phyloP scores from a whole-genome alignment of 1,140 invertebrate species.

The Melipona quadrifasciata region DNA sequence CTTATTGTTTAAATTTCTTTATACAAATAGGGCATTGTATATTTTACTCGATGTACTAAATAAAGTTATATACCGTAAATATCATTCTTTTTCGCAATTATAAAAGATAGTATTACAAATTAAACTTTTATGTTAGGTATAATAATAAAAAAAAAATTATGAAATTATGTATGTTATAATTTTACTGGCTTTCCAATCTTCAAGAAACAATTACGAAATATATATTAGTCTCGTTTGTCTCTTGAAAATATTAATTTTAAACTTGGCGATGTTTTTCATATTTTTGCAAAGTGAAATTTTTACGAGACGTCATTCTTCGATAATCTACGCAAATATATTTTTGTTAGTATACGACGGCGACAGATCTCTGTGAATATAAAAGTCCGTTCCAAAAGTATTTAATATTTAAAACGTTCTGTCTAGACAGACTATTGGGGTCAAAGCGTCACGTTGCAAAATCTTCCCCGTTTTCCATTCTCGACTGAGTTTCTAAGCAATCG shows the following conservation, averaged over 20 bases:
- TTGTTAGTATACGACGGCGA: background rate
- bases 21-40: background rate
- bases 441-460: slow-evolving; percentile 32
- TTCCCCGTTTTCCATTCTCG: slow-evolving; percentile 19
- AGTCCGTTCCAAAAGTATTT: background rate
- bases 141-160: too few species aligned
- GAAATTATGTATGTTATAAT: too few species aligned
- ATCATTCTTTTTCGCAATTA: too few species aligned
- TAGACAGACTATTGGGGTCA: slow-evolving; percentile 32
- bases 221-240: too few species aligned
- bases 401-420: slow-evolving; percentile 38
- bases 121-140: background rate
- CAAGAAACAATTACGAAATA: too few species aligned
- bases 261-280: background rate
- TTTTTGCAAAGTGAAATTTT: background rate
- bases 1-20: background rate
- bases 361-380: background rate
- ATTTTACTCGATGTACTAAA: background rate
- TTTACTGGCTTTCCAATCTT: too few species aligned
- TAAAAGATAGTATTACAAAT: background rate
- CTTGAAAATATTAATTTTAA: background rate
- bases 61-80: background rate
- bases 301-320: background rate
- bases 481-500: slow-evolving; percentile 21
- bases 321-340: background rate